phyloP scores from a whole-genome alignment of 2,888 invertebrate genomes.

The Drosophila recens region DNA sequence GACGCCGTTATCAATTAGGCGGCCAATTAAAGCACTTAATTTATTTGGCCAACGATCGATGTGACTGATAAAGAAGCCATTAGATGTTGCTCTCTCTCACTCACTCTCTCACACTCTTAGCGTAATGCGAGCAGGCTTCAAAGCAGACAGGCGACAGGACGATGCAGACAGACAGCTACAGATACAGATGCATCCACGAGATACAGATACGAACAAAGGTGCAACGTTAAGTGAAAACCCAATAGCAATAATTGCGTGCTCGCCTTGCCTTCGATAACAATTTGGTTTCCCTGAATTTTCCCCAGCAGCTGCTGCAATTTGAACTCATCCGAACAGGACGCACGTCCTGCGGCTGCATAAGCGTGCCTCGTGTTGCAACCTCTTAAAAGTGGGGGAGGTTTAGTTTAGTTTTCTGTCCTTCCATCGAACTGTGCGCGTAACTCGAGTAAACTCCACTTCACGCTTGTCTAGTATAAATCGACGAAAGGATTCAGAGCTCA shows the following conservation, averaged over 20 bases:
- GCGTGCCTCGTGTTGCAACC: conserved; percentile 37
- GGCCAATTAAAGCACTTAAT: conserved; percentile 61
- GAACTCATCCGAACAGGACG: conserved; percentile 54
- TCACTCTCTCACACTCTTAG: background rate
- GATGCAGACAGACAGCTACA: conserved; percentile 6
- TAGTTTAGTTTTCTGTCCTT: conserved; percentile 5
- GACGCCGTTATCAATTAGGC: conserved; percentile 69
- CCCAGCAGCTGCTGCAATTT: conserved; percentile 48
- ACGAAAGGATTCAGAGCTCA: conserved; percentile 71
- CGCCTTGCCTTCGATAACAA: conserved; percentile 32
- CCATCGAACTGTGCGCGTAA: conserved; percentile 56
- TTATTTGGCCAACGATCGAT: conserved; percentile 67
- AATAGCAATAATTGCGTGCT: conserved; percentile 54
- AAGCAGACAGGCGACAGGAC: conserved; percentile 38
- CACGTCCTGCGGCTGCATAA: conserved; percentile 45
- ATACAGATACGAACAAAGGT: conserved; percentile 41
- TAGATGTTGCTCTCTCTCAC: conserved; percentile 42
- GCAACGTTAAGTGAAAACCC: conserved; percentile 59
- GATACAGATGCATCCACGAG: conserved; percentile 1
- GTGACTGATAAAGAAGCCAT: conserved; percentile 68
- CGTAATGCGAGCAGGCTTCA: conserved; percentile 60
- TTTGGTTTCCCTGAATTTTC: conserved; percentile 45
- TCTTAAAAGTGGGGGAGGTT: conserved; percentile 14
- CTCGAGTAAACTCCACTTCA: conserved; percentile 69
- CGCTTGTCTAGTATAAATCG: conserved; percentile 53